Conservation (phyloP, 2,888 invertebrate species). For the Phragmatobia fuliginosa region DNA sequence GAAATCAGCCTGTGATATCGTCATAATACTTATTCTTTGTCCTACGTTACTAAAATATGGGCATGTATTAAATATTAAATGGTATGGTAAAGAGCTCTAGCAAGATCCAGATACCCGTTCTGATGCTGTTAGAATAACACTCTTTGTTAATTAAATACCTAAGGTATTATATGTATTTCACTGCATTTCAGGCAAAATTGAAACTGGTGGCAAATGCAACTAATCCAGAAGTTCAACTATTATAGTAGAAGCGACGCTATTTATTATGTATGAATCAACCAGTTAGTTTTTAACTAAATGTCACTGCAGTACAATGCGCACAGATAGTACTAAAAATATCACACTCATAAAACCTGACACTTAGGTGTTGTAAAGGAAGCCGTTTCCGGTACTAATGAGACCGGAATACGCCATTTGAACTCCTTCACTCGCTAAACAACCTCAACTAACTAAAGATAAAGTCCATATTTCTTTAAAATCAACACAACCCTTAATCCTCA, state of each 20-base stretch:
- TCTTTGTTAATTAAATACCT: not conserved
- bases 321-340: slow-evolving; percentile 24
- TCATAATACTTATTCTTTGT: not conserved
- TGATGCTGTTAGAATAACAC: too few relatives aligned
- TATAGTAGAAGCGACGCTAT: not conserved
- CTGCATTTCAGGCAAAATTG: not conserved
- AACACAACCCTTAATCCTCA: slow-evolving; percentile 21
- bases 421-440: slow-evolving; percentile 20
- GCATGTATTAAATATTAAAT: not conserved
- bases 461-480: slow-evolving; percentile 21
- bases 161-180: not conserved
- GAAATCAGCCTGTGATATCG: not conserved
- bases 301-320: slow-evolving; percentile 13
- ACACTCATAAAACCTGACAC: slow-evolving; percentile 23
- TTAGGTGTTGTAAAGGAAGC: slow-evolving; percentile 43
- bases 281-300: not conserved
- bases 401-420: slow-evolving; percentile 19
- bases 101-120: not conserved
- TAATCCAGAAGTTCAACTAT: not conserved
- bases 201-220: too few relatives aligned
- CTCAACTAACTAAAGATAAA: slow-evolving; percentile 27
- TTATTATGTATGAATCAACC: not conserved
- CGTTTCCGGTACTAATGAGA: slow-evolving; percentile 48
- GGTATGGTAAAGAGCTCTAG: not conserved
- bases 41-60: not conserved